phyloP scores from a whole-genome alignment of 37 sponge, comb jelly and placozoan species.

The Beroe forskalii region DNA sequence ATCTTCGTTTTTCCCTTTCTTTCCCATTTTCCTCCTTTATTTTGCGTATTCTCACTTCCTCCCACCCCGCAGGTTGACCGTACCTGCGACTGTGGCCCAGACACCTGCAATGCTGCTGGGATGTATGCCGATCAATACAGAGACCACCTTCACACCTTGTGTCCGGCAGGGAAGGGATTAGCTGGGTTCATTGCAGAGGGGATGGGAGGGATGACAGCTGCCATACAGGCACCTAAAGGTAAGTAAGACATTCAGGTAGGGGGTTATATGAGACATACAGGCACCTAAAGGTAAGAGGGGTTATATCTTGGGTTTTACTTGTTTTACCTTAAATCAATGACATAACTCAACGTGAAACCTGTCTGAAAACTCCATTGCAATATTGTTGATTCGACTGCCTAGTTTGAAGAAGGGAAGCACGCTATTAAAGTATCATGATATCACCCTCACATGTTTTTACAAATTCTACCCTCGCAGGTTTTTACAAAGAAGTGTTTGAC shows the following conservation, averaged over 20 bases:
- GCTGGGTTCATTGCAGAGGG: conserved; percentile 91
- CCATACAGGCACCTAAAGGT: conserved; percentile 80
- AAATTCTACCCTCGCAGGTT: neutral
- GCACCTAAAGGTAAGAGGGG: neutral
- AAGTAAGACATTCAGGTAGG: conserved; percentile 75
- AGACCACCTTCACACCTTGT: conserved; percentile 75
- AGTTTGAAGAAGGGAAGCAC: too few relatives aligned
- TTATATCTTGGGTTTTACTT: neutral
- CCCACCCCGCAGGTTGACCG: neutral
- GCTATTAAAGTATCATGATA: too few relatives aligned
- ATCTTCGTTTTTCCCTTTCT: too few relatives aligned
- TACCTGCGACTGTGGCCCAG: conserved; percentile 66
- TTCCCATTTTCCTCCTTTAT: too few relatives aligned
- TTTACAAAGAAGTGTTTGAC: neutral
- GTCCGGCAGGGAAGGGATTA: conserved; percentile 73
- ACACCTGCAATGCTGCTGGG: conserved; percentile 75
- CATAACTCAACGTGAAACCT: neutral
- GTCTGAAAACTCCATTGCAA: too few relatives aligned
- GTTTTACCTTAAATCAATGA: neutral
- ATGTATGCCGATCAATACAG: conserved; percentile 80
- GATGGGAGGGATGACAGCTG: conserved; percentile 90
- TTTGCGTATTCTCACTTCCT: neutral
- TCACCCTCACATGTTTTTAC: too few relatives aligned
- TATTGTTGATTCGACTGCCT: too few relatives aligned
- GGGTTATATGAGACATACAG: neutral